Conservation (phyloP, 2,888 invertebrate species). For the Prosapia bicincta region DNA sequence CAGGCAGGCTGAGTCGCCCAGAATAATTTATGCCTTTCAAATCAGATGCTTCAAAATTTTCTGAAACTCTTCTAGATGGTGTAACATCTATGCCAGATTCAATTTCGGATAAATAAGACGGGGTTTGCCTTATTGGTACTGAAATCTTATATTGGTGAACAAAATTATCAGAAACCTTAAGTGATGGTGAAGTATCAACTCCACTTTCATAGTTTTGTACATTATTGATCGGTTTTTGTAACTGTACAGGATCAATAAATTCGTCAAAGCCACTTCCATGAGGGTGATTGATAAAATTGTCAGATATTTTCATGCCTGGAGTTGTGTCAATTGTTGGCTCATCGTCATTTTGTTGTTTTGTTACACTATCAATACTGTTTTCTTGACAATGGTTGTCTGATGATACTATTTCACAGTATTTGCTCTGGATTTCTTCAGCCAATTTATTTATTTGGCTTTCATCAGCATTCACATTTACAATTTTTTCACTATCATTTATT, state of each 20-base stretch:
- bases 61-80: slow-evolving; percentile 23
- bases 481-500: neutral
- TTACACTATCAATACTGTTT: neutral
- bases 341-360: neutral
- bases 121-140: slow-evolving; percentile 25
- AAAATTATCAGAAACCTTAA: slow-evolving; percentile 42
- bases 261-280: slow-evolving; percentile 30
- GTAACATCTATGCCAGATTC: slow-evolving; percentile 25
- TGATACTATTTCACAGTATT: neutral
- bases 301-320: slow-evolving; percentile 24
- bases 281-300: slow-evolving; percentile 40
- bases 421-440: neutral
- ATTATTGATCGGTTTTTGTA: neutral
- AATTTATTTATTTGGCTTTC: neutral
- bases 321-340: slow-evolving; percentile 21
- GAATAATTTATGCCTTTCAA: neutral
- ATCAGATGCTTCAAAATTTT: slow-evolving; percentile 17
- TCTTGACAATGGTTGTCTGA: neutral
- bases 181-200: slow-evolving; percentile 47
- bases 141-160: slow-evolving; percentile 12
- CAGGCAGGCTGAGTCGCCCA: neutral
- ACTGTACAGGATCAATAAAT: neutral
- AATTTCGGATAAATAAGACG: slow-evolving; percentile 14
- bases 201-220: slow-evolving; percentile 30
- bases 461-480: neutral